These are phyloP conservation scores for Drosophila macrospina DNA, from an alignment of 2,888 invertebrate genomes.

Conservation along the genomic window DNA sequence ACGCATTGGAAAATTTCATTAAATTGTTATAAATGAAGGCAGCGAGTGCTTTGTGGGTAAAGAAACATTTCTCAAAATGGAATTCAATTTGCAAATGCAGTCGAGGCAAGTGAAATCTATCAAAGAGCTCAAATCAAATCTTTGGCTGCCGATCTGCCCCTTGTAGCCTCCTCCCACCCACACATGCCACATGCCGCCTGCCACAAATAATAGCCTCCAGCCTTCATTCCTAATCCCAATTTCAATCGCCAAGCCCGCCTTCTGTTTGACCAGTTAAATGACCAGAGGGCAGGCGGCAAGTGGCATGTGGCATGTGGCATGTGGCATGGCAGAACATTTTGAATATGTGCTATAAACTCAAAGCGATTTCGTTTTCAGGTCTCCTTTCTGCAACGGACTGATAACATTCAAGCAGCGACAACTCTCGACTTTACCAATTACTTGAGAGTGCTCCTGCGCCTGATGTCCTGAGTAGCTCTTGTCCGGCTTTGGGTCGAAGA, in stretches of 20 bases:
- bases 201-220: constrained; percentile 57
- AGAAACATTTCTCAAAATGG: constrained; percentile 59
- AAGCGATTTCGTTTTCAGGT: constrained; percentile 46
- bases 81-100: constrained; percentile 81
- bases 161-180: not conserved
- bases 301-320: not conserved
- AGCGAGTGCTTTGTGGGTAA: constrained; percentile 19
- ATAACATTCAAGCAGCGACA: constrained; percentile 70
- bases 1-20: constrained; percentile 79
- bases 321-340: constrained; percentile 51
- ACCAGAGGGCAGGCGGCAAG: constrained; percentile 46
- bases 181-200: constrained; percentile 52
- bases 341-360: constrained; percentile 62
- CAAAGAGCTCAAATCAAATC: constrained; percentile 76
- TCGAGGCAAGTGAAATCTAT: constrained; percentile 66
- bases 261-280: constrained; percentile 64
- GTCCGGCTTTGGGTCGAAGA: not conserved
- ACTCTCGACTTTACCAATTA: constrained; percentile 70
- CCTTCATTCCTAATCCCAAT: constrained; percentile 46
- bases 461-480: constrained; percentile 12
- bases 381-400: constrained; percentile 65
- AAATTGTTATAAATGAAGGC: constrained; percentile 79
- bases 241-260: constrained; percentile 43
- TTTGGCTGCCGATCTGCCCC: constrained; percentile 65
- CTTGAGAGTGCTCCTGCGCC: constrained; percentile 60